Evolutionary conservation across 2,888 invertebrate genomes (phyloP), one percentile per base, ranked within the genome.

Genomic region (Agrilus cyanescens): DNA sequence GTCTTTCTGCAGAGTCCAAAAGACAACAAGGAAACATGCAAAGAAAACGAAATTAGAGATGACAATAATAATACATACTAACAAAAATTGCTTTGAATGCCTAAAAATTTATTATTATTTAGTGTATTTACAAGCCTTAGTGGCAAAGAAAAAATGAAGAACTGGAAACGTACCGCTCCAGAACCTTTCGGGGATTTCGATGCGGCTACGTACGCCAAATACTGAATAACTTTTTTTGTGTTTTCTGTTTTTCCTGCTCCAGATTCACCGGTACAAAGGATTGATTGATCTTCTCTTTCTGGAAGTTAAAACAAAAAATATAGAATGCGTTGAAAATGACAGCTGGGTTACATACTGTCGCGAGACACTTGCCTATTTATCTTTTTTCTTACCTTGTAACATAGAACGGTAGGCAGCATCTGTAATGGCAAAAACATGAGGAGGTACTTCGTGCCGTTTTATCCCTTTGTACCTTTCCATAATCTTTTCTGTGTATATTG

Each of bases 191-290:
- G 90, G 40, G 91, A 90, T 69, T 94, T 94, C 18, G 96, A 96
- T 38, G 98, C 97, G 53, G 98, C 98, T 43, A 99, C 97, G 70
- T 93, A 95, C 35, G 98, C 98, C 66, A 99, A 77, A 74, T 98
- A 99, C 74, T 99, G 98, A 64, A 99, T 99, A 42, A 99, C 98
- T 77, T 98, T 98, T 75, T 99, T 98, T 46, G 98, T 99, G 71
- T 99, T 99, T 69, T 99, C 98, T 39, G 98, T 99, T 75, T 98
- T 98, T 53, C 98, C 98, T 55, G 98, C 98, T 56, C 98, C 98
- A n/a, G 97, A 98, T 71, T 98, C 98, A 58, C 98, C 98, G 59
- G 98, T 98, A 75, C 97, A 98, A 53, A 98, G 75, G 65, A 98
- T 98, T 38, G 96, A 95, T 73, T 98, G 98, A 73, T 98, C 97